phyloP scores from a whole-genome alignment of 2,113 vertebrate species.

The Pangasianodon gigas region DNA sequence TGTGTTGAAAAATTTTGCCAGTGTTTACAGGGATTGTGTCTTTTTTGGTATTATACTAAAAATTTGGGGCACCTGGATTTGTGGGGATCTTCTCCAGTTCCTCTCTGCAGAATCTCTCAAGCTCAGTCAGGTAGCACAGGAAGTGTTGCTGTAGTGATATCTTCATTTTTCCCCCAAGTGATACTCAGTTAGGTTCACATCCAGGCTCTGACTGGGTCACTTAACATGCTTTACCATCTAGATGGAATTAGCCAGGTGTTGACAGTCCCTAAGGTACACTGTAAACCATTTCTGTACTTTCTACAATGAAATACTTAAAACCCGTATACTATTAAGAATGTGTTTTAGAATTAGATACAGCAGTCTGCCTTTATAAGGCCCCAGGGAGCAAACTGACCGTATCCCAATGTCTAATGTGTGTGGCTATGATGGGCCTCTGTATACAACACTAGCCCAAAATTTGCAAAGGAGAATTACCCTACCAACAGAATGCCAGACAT shows the following conservation, averaged over 20 bases:
- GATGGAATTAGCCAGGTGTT: neutral
- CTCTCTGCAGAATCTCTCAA: too few species aligned
- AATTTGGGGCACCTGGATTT: too few species aligned
- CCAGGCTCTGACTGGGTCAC: neutral
- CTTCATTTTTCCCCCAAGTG: neutral
- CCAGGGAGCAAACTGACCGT: neutral
- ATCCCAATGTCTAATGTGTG: too few species aligned
- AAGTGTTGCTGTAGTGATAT: neutral
- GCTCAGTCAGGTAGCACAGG: too few species aligned
- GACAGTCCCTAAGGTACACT: too few species aligned
- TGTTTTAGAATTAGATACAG: too few species aligned
- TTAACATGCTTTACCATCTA: neutral
- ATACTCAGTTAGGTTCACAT: neutral
- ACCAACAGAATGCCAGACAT: neutral
- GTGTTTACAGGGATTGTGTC: neutral
- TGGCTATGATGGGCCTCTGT: neutral
- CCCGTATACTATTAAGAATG: neutral
- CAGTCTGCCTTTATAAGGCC: neutral
- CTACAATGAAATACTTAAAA: neutral
- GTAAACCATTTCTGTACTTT: neutral
- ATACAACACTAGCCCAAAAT: neutral
- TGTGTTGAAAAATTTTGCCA: neutral
- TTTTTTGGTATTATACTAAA: neutral
- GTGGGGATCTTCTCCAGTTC: neutral
- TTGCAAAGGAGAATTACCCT: neutral